Evolutionary conservation across 2,888 invertebrate genomes (phyloP).

Genomic region (Eubasilissa splendida): DNA sequence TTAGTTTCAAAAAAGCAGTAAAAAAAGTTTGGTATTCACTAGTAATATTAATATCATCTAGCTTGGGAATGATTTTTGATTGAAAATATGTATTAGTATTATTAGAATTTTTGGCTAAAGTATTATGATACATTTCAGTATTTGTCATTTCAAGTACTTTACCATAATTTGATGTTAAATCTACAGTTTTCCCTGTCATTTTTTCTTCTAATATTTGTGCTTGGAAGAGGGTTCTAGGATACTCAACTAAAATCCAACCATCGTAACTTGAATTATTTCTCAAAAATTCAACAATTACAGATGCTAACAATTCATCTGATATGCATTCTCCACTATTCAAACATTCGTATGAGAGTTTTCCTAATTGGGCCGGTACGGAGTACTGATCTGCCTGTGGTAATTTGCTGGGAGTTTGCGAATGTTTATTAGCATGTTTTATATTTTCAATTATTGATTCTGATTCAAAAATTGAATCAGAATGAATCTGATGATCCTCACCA

Average conservation of each 20-base stretch:
- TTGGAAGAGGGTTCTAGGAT: constrained; percentile 74
- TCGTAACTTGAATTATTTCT: constrained; percentile 62
- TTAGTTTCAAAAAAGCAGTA: constrained; percentile 73
- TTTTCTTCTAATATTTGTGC: constrained; percentile 75
- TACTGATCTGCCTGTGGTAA: constrained; percentile 73
- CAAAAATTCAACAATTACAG: constrained; percentile 73
- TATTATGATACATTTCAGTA: constrained; percentile 3
- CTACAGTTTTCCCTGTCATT: constrained; percentile 71
- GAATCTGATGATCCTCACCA: background rate
- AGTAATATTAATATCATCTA: constrained; percentile 64
- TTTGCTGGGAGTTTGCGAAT: constrained; percentile 75
- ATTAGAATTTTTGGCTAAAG: constrained; percentile 63
- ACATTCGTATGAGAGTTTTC: constrained; percentile 72
- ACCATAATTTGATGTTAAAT: constrained; percentile 64
- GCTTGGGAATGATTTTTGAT: constrained; percentile 72
- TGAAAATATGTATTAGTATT: constrained; percentile 67
- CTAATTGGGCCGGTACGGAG: constrained; percentile 72
- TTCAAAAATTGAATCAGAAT: constrained; percentile 1
- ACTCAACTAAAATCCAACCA: constrained; percentile 79
- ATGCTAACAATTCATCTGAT: constrained; percentile 72
- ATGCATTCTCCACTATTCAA: constrained; percentile 72
- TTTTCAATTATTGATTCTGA: constrained; percentile 11
- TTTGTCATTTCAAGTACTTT: constrained; percentile 66
- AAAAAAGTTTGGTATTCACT: constrained; percentile 72
- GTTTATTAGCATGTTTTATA: constrained; percentile 62